phyloP scores from a whole-genome alignment of 2,113 vertebrate genomes.

The Gnathonemus longibarbis region DNA sequence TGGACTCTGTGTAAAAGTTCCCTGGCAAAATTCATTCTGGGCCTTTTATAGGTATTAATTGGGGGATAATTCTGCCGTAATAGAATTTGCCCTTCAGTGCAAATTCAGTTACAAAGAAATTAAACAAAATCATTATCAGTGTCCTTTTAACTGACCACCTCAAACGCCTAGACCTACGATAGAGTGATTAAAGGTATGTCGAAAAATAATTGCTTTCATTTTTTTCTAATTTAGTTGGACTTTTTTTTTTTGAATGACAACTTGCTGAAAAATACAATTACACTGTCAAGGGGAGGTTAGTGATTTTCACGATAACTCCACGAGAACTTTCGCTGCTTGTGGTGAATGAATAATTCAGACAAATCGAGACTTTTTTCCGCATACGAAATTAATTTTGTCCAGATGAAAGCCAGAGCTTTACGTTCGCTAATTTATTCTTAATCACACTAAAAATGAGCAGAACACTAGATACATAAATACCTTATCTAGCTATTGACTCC shows the following conservation, averaged over 20 bases:
- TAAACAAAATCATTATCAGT: constrained; percentile 61
- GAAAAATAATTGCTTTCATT: neutral
- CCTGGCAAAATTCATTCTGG: constrained; percentile 9
- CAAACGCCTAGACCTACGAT: constrained; percentile 40
- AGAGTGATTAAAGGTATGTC: neutral
- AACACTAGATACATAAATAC: neutral
- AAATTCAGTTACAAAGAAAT: constrained; percentile 50
- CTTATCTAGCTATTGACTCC: neutral
- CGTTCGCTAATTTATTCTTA: neutral
- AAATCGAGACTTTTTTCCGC: neutral
- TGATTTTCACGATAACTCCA: neutral
- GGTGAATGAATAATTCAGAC: neutral
- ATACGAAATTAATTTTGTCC: neutral
- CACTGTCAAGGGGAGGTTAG: neutral
- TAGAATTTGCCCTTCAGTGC: constrained; percentile 71
- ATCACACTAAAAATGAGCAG: neutral
- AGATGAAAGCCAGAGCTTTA: neutral
- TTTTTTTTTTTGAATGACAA: neutral
- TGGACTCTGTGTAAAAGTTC: constrained; percentile 10
- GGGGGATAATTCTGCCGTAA: constrained; percentile 55
- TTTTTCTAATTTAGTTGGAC: neutral
- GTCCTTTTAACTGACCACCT: constrained; percentile 66
- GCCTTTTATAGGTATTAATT: constrained; percentile 7
- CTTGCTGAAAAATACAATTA: neutral
- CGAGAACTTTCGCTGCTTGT: neutral